Evolutionary conservation across 2,113 vertebrate species (phyloP).

Genomic region (Neolamprologus sp.): DNA sequence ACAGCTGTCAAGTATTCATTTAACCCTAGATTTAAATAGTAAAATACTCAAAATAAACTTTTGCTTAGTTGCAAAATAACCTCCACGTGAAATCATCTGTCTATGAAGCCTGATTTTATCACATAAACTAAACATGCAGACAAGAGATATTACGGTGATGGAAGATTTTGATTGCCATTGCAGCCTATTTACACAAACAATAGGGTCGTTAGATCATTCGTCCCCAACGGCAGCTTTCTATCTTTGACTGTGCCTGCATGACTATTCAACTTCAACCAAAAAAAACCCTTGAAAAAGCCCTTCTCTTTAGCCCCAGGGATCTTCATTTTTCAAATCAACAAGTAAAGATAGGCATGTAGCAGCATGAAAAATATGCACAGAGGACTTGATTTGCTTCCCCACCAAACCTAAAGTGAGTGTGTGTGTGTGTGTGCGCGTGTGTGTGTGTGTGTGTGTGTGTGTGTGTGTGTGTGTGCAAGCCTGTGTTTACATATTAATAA

Average conservation of each 20-base stretch:
- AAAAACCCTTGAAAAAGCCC: constrained; percentile 19
- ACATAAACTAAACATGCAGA: background rate
- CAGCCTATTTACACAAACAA: background rate
- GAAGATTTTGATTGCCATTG: background rate
- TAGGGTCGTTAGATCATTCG: background rate
- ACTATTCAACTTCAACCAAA: background rate
- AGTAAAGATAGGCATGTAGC: constrained; percentile 68
- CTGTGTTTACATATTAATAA: background rate
- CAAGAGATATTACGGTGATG: background rate
- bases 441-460: background rate
- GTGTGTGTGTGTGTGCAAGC: background rate
- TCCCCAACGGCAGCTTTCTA: background rate
- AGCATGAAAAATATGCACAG: constrained; percentile 74
- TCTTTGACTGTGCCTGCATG: constrained; percentile 8
- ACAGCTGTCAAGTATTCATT: background rate
- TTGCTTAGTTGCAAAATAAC: background rate
- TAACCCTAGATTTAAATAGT: background rate
- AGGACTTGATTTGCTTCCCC: constrained; percentile 51
- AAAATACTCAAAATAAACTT: background rate
- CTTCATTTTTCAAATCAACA: constrained; percentile 55
- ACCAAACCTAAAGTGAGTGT: constrained; percentile 16
- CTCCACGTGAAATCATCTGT: background rate
- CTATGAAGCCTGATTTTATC: background rate
- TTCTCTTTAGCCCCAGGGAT: constrained; percentile 53
- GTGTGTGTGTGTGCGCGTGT: background rate